Conservation (phyloP, 2,113 vertebrate genomes). For the Leptobrachium ailaonicum region DNA sequence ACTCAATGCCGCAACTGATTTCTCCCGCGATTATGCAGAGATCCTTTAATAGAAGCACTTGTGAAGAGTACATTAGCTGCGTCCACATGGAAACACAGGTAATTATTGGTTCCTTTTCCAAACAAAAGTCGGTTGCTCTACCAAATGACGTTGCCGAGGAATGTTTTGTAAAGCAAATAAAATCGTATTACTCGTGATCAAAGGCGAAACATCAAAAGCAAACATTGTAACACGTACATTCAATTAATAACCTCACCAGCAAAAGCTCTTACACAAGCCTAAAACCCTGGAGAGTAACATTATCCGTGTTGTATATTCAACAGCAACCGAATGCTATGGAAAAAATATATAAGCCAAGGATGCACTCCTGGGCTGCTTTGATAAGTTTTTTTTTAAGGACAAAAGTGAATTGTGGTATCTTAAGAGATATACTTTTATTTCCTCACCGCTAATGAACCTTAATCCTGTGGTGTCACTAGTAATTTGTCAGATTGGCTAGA, state of each 20-base stretch:
- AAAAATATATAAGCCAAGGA: neutral
- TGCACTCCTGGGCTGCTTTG: slow-evolving; percentile 34
- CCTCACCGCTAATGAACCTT: slow-evolving; percentile 28
- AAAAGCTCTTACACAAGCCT: slow-evolving; percentile 33
- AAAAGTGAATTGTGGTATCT: slow-evolving; percentile 21
- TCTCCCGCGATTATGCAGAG: slow-evolving; percentile 28
- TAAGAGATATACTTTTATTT: neutral
- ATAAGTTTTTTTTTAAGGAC: slow-evolving; percentile 14
- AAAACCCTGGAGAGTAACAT: slow-evolving; percentile 22
- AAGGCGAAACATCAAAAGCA: slow-evolving; percentile 34
- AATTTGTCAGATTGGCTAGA: slow-evolving; percentile 44
- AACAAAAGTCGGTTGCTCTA: slow-evolving; percentile 24
- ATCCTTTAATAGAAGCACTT: slow-evolving; percentile 19
- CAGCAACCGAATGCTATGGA: slow-evolving; percentile 19
- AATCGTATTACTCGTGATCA: slow-evolving; percentile 49
- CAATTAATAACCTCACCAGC: slow-evolving; percentile 26
- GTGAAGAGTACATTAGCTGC: slow-evolving; percentile 41
- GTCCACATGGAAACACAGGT: slow-evolving; percentile 23
- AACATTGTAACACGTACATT: slow-evolving; percentile 40
- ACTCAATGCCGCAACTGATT: neutral
- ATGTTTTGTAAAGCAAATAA: slow-evolving; percentile 48
- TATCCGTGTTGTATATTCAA: slow-evolving; percentile 45
- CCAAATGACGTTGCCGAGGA: slow-evolving; percentile 32
- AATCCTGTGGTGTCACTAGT: slow-evolving; percentile 31
- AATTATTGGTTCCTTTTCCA: slow-evolving; percentile 41